Evolutionary conservation across 2,888 invertebrate species (phyloP), one percentile per base, ranked within the genome.

Genomic region (Lasioglossum leucozonium): DNA sequence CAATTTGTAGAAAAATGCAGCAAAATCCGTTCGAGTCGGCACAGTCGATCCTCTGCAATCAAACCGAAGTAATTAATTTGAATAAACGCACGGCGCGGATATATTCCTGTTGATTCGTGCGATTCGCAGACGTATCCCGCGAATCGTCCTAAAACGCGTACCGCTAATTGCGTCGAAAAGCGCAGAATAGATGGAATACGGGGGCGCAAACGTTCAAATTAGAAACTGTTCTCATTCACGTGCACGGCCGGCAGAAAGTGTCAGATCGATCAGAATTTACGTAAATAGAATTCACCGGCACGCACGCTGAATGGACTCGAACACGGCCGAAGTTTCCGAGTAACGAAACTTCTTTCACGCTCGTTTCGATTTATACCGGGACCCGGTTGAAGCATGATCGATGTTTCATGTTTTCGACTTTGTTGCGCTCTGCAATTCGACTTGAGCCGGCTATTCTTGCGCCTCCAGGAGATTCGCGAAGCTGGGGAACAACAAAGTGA

Each of bases 261-360:
- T 79, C 79, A 79, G 85, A 85, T 79, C 72, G 75, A 85, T 79
- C 67, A 72, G 69, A 76, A 84, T 85, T 79, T 84, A 84, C 79
- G 75, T 55, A 84, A 85, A 75, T 85, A 84, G 77, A 73, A 71
- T 82, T 82, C 82, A 55, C 47, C 30, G 72, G 69, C 75, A 44
- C 37, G 74, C 71, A 82, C 81, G 37, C 67, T 62, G 47, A 40
- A 58, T n/a, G 81, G n/a, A 40, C 58, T 71, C 55, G 22, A 58
- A 47, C 69, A 37, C 13, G 37, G 47, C 69, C 55, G 30, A 74
- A 58, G 47, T 71, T 75, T n/a, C 42, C 37, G 26, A 8, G 51
- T 34, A 55, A 18, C 34, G 51, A 73, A 58, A 22, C 26, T 71
- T 51, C 26, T 51, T 44, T 47, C 34, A 30, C 26, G 4, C 37